These are phyloP conservation scores for Crocidura indochinensis DNA, from an alignment of 2,797 vertebrate species.

Conservation along the genomic window DNA sequence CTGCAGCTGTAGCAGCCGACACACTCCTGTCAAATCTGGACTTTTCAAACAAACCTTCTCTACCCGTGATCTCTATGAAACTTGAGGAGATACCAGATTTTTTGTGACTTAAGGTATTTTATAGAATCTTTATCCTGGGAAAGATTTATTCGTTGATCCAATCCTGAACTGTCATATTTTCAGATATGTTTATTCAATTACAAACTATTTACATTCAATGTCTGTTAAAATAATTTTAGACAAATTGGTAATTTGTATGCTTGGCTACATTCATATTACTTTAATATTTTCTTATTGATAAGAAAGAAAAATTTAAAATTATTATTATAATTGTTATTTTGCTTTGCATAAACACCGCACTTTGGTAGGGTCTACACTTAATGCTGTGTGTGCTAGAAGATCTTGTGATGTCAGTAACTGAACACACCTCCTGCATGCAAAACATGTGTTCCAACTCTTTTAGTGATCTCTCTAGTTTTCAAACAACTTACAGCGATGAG, in stretches of 20 bases:
- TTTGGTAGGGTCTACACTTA: no score
- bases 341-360: no score
- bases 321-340: no score
- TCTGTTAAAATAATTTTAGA: constrained; percentile 7
- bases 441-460: no score
- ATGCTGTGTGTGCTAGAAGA: no score
- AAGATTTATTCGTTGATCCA: neutral
- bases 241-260: constrained; percentile 16
- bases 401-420: no score
- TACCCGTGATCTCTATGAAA: neutral
- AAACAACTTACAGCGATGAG: neutral
- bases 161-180: neutral
- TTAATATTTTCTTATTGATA: neutral
- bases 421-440: no score
- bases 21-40: neutral
- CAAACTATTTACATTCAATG: no score
- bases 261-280: neutral
- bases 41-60: neutral
- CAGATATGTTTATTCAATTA: constrained; percentile 5
- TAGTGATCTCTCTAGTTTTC: no score
- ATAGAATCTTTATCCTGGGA: neutral
- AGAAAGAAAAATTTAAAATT: no score
- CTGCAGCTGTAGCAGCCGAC: neutral
- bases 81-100: neutral
- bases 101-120: neutral